phyloP scores from a whole-genome alignment of 1,140 invertebrate species.

The Chrysomallon squamiferum region DNA sequence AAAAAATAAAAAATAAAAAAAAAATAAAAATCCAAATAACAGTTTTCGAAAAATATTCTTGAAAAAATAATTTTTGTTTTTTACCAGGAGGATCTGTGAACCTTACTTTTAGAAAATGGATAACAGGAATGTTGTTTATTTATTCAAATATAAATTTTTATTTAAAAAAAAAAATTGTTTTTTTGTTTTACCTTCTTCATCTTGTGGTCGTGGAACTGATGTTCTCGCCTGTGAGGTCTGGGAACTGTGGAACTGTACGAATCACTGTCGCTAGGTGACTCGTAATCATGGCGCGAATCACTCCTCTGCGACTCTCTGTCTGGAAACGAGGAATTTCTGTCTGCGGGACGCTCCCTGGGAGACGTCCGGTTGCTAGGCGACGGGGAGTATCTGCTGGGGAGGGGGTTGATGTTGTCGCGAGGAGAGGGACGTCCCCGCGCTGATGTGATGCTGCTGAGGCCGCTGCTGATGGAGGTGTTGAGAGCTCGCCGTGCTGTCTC shows the following conservation, averaged over 20 bases:
- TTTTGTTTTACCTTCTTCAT: conserved; percentile 43
- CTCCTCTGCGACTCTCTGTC: conserved; percentile 22
- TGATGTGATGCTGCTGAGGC: no score
- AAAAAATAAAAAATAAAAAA: no score
- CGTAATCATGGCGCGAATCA: conserved; percentile 23
- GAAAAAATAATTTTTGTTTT: no score
- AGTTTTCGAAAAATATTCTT: no score
- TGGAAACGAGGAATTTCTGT: neutral
- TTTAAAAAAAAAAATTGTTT: no score
- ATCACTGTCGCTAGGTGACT: conserved; percentile 26
- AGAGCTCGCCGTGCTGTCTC: no score
- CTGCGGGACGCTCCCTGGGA: neutral
- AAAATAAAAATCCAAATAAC: no score
- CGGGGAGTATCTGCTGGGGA: conserved; percentile 1
- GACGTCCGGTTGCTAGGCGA: conserved; percentile 6
- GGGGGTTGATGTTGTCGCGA: neutral
- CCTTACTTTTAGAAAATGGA: no score
- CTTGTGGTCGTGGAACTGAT: conserved; percentile 34
- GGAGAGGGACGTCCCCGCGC: neutral
- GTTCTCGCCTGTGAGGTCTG: conserved; percentile 38
- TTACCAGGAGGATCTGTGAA: no score
- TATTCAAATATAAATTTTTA: no score
- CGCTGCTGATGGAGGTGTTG: no score
- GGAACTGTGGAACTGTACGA: conserved; percentile 31
- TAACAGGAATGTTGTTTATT: no score